Percentiles rank a stretch among this genome's conserved stretches.
phyloP scores from a whole-genome alignment of 1,140 invertebrate species.

The Trachymyrmex septentrionalis region DNA sequence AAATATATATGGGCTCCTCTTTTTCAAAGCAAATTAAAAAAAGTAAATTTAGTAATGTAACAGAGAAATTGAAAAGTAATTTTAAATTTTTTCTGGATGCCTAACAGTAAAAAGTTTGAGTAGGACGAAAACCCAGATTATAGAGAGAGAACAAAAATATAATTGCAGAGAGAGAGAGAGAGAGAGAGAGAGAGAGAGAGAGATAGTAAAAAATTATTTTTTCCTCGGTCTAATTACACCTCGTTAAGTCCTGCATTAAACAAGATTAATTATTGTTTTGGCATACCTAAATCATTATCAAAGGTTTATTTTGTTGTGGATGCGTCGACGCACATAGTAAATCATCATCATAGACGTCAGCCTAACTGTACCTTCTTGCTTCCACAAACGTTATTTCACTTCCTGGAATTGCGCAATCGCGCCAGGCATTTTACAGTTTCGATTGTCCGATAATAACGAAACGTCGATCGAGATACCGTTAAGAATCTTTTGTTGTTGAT shows the following conservation, averaged over 20 bases:
- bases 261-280: slow-evolving; percentile 18
- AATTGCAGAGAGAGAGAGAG: too few relatives aligned
- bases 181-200: background rate
- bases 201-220: background rate
- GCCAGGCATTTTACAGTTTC: slow-evolving; percentile 37
- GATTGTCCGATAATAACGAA: slow-evolving; percentile 7
- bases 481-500: slow-evolving; percentile 2
- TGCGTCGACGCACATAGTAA: background rate
- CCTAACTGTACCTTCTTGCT: slow-evolving; percentile 18
- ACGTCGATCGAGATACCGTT: slow-evolving; percentile 34
- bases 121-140: too few relatives aligned
- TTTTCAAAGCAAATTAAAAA: too few relatives aligned
- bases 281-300: background rate
- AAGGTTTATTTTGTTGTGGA: background rate
- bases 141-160: too few relatives aligned
- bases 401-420: slow-evolving; percentile 19
- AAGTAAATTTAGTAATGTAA: too few relatives aligned
- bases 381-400: slow-evolving; percentile 5
- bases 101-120: too few relatives aligned
- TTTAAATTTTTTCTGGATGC: too few relatives aligned
- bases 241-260: background rate
- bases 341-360: slow-evolving; percentile 4
- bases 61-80: too few relatives aligned
- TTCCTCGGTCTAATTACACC: background rate
- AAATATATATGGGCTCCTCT: too few relatives aligned